Base-by-base conservation (phyloP, 1,140 invertebrate genomes). In the Drosophila triauraria region DNA sequence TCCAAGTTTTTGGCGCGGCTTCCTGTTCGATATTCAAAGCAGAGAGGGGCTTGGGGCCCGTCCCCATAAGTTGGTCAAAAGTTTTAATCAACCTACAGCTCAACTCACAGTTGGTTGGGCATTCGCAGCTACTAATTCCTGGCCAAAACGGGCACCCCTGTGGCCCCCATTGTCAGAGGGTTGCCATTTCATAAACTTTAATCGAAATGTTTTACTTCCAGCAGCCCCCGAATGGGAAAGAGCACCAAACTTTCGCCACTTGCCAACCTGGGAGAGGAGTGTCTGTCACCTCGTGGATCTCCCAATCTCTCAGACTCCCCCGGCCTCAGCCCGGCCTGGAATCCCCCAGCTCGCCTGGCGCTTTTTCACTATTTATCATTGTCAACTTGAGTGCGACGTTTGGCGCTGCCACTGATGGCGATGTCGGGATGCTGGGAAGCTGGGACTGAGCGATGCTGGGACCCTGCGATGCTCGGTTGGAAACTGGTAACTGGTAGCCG, bases 341-440 rank as follows among this genome's bases (percentile, higher is more conserved):
- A 30, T 30, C 35, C 43, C 46, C 80, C 70, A 43, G 80, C 63
- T 85, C 23, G 85, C 70, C 84, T 78, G 81, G 78, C 75, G 86
- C 85, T 91, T 91, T 90, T 90, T 86, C 86, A 90, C 85, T 90
- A 90, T 90, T 90, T 90, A 90, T 90, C 85, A 90, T 90, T 90
- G 85, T 90, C 85, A 90, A 86, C 75, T 90, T 90, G 86, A 90
- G 85, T 90, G 85, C 85, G 86, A 90, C 85, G 85, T 82, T 90
- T 90, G 86, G 81, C 84, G 84, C 85, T 86, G 78, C 60, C 80
- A 78, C 38, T 82, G 80, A 43, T 70, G 67, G 17, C 48, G 67
- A 27, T 60, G 75, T 6, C 58, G 54, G 27, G 65, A 70, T 70
- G 63, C 42, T 38, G 30, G 46, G 60, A 53, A 40, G 38, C 12